These are phyloP conservation scores for Miltochrista miniata DNA, from an alignment of 2,888 invertebrate species.

Conservation along the genomic window DNA sequence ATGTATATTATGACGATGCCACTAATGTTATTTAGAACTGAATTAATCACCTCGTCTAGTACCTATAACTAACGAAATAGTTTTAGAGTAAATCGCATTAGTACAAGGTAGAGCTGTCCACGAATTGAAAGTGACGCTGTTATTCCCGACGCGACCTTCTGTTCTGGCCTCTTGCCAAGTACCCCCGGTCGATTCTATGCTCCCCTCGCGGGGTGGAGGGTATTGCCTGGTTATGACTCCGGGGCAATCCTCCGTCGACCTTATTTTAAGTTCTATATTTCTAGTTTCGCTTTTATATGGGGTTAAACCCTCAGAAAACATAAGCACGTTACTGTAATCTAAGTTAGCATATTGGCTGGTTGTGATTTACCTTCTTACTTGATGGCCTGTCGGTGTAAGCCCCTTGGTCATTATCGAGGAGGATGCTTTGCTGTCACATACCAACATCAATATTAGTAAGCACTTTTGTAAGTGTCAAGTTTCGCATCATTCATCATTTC, in stretches of 20 bases:
- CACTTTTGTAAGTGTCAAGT: not conserved
- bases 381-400: too few species aligned
- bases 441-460: not conserved
- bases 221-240: conserved; percentile 36
- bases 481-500: not conserved
- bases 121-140: conserved; percentile 56
- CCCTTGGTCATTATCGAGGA: too few species aligned
- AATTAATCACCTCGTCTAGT: conserved; percentile 7
- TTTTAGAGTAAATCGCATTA: conserved; percentile 22
- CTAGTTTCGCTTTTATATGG: conserved; percentile 34
- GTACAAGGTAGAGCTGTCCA: conserved; percentile 51
- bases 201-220: conserved; percentile 34
- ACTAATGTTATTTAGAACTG: too few species aligned
- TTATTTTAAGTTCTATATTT: conserved; percentile 35
- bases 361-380: too few species aligned
- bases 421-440: too few species aligned
- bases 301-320: conserved; percentile 13
- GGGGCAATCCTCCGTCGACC: conserved; percentile 36
- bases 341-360: too few species aligned
- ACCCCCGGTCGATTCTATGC: conserved; percentile 62
- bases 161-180: conserved; percentile 64
- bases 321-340: too few species aligned
- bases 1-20: too few species aligned
- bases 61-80: conserved; percentile 21
- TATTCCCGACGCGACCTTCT: conserved; percentile 43